Base-by-base conservation (phyloP, 1,140 invertebrate species). In the Zelostemma sp. region DNA sequence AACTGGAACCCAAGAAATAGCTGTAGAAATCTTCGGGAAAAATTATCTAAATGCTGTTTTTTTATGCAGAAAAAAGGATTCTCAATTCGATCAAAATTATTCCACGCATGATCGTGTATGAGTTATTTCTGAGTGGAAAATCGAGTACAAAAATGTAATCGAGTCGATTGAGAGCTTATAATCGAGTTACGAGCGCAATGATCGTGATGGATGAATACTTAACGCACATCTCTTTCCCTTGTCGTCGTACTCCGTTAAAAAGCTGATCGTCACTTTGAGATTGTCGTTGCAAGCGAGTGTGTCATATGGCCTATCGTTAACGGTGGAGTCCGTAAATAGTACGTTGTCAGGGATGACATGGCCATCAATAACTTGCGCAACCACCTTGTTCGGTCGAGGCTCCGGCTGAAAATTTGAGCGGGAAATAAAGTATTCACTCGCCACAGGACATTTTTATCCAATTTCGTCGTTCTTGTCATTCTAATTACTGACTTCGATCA, bases 311-410 rank as follows among this genome's bases (percentile, higher is more conserved):
- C 88, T 79, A 33, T 90, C 89, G 59, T 91, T 88, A 3, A 88
- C 87, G 0, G 94, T 92, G 0, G 95, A 90, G 64, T 91, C 88
- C 1, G 94, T 95, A 84, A 97, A 97, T 12, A 97, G 88, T 5
- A 95, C 93, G 75, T 92, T 89, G 72, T 92, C 90, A 0, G 93
- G 93, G 72, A 97, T 92, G n/a, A 97, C 90, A 81, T 97, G 95
- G 11, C 94, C 95, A 80, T 96, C 92, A 43, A 97, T 91, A 16
- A 97, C 93, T 80, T 94, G 92, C 8, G 85, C 88, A 80, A 96
- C 94, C 51, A 96, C 90, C 63, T 92, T 88, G 59, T 90, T 88
- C 3, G 90, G 88, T 56, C 90, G 85, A 1, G 88, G 87, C 16
- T 88, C 86, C 54, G 90, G 90, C 91, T 90, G 73, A 21, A 74